These are phyloP conservation scores for Oreocharis arfaki DNA, from an alignment of 2,113 vertebrate genomes.

Conservation along the genomic window DNA sequence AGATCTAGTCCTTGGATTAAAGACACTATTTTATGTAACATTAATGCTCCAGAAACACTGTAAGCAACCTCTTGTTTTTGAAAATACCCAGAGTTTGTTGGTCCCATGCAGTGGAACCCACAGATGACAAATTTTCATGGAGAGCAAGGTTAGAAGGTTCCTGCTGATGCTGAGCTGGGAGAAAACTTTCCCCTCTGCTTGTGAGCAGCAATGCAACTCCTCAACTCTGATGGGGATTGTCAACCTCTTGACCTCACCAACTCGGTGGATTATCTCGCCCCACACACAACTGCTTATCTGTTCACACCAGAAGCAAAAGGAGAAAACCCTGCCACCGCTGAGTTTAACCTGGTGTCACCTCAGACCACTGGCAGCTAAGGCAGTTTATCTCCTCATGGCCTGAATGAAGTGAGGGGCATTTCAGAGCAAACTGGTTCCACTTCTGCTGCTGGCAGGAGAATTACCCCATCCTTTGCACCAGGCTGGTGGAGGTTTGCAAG, in stretches of 20 bases:
- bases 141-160: not conserved
- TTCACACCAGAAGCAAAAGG: not conserved
- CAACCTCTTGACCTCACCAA: not conserved
- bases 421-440: not conserved
- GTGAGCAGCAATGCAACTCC: not conserved
- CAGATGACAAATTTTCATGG: not conserved
- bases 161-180: not conserved
- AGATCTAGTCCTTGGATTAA: not conserved
- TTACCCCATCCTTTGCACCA: not conserved
- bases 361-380: not conserved
- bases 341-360: not conserved
- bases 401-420: not conserved
- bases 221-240: not conserved
- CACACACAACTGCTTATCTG: not conserved
- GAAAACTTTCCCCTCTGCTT: not conserved
- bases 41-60: not conserved
- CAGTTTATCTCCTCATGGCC: not conserved
- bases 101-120: not conserved
- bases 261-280: not conserved
- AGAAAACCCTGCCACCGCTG: not conserved
- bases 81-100: fast-evolving
- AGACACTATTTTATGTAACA: not conserved
- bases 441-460: not conserved
- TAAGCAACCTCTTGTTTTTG: not conserved
- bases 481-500: not conserved